Conservation (phyloP, 1,140 invertebrate species). For the Aphaenogaster rudis region DNA sequence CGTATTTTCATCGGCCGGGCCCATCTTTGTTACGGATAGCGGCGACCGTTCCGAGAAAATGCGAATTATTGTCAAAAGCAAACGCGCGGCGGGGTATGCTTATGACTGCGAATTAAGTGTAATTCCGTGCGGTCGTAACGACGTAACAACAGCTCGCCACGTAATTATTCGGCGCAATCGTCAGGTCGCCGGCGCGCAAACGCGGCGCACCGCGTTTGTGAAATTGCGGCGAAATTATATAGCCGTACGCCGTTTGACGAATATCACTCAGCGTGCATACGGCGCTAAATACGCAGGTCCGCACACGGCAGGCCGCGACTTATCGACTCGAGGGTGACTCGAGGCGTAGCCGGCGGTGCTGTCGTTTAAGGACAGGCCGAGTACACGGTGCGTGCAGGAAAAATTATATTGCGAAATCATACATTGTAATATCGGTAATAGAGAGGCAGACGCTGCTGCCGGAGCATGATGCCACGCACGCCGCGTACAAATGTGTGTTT, state of each 20-base stretch:
- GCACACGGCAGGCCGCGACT: neutral
- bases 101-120: slow-evolving; percentile 74
- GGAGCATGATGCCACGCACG: slow-evolving; percentile 28
- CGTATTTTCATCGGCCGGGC: slow-evolving; percentile 28
- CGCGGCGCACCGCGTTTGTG: slow-evolving; percentile 54
- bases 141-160: slow-evolving; percentile 70
- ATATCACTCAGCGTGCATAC: slow-evolving; percentile 68
- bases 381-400: neutral
- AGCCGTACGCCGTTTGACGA: slow-evolving; percentile 64
- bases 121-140: slow-evolving; percentile 71
- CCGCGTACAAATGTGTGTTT: slow-evolving; percentile 25
- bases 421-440: slow-evolving; percentile 46
- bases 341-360: slow-evolving; percentile 35
- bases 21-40: slow-evolving; percentile 45
- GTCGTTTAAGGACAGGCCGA: slow-evolving; percentile 35
- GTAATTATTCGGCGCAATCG: slow-evolving; percentile 73
- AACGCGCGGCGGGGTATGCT: slow-evolving; percentile 66
- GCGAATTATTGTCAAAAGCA: slow-evolving; percentile 74
- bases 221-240: slow-evolving; percentile 74
- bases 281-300: slow-evolving; percentile 52
- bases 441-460: neutral
- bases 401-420: slow-evolving; percentile 40
- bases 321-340: slow-evolving; percentile 36
- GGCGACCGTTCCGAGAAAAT: slow-evolving; percentile 64
- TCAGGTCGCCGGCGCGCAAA: slow-evolving; percentile 18